These are phyloP conservation scores for Peucedramus taeniatus DNA, from an alignment of 2,113 vertebrate genomes.

Conservation along the genomic window DNA sequence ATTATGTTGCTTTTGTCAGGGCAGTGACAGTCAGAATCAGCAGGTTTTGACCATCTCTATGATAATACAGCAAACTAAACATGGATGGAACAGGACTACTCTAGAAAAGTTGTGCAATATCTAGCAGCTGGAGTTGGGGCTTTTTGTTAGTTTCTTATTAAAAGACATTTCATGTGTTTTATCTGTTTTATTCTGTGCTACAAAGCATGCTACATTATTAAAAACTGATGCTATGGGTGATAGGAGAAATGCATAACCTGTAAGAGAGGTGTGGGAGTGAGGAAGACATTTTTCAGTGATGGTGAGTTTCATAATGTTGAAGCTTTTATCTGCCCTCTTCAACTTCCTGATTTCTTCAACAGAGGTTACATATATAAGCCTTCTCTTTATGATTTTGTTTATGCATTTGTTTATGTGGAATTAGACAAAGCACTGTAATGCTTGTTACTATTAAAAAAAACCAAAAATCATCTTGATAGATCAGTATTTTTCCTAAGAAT, in stretches of 20 bases:
- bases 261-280: accelerated
- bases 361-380: background rate
- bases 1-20: background rate
- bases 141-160: background rate
- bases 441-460: background rate
- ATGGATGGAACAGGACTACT: background rate
- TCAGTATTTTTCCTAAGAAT: background rate
- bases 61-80: background rate
- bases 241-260: background rate
- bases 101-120: background rate
- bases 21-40: background rate
- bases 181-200: background rate
- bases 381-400: background rate
- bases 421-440: background rate
- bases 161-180: background rate
- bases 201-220: background rate
- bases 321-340: background rate
- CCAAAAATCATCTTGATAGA: background rate
- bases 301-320: background rate
- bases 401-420: background rate
- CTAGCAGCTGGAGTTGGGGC: background rate
- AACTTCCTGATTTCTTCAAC: background rate
- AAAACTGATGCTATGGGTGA: background rate
- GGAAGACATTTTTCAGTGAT: background rate
- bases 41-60: background rate